Conservation (phyloP, 2,113 vertebrate genomes). For the Cyphomyrus plagiostoma region DNA sequence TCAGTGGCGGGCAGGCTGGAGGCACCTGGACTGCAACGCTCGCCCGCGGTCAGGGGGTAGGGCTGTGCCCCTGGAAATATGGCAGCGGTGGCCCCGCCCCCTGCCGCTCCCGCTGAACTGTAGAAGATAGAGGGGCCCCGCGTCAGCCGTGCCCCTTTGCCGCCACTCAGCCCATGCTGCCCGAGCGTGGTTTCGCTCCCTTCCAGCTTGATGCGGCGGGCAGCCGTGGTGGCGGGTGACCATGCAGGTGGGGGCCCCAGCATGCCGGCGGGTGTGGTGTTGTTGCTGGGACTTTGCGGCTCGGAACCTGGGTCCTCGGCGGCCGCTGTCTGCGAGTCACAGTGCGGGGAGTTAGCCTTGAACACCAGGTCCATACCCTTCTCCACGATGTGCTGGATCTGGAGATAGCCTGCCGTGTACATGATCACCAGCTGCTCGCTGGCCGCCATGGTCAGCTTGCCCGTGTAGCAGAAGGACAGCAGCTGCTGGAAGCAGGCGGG, state of each 20-base stretch:
- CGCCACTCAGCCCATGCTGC: constrained; percentile 36
- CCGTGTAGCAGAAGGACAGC: constrained; percentile 95
- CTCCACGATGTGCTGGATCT: constrained; percentile 98
- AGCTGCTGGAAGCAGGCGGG: constrained; percentile 97
- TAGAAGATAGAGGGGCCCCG: constrained; percentile 52
- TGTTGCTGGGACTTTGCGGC: constrained; percentile 85
- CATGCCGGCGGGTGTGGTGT: constrained; percentile 41
- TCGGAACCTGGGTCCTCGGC: constrained; percentile 86
- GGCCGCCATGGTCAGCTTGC: constrained; percentile 94
- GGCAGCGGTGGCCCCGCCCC: constrained; percentile 27
- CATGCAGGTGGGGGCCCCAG: constrained; percentile 61
- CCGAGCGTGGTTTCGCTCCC: constrained; percentile 64
- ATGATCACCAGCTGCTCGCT: constrained; percentile 98
- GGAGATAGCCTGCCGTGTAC: constrained; percentile 98
- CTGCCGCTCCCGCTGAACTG: constrained; percentile 31
- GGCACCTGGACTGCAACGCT: constrained; percentile 78
- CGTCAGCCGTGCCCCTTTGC: constrained; percentile 39
- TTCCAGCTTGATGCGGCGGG: constrained; percentile 84
- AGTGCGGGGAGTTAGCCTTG: constrained; percentile 96
- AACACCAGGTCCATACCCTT: constrained; percentile 94
- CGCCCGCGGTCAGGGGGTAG: constrained; percentile 56
- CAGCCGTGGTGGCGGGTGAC: constrained; percentile 70
- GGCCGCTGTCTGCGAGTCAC: constrained; percentile 92
- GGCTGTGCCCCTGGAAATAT: constrained; percentile 68
- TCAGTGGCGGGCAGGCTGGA: constrained; percentile 94